Conservation (phyloP, 2,113 vertebrate species). For the Ailurus styani region DNA sequence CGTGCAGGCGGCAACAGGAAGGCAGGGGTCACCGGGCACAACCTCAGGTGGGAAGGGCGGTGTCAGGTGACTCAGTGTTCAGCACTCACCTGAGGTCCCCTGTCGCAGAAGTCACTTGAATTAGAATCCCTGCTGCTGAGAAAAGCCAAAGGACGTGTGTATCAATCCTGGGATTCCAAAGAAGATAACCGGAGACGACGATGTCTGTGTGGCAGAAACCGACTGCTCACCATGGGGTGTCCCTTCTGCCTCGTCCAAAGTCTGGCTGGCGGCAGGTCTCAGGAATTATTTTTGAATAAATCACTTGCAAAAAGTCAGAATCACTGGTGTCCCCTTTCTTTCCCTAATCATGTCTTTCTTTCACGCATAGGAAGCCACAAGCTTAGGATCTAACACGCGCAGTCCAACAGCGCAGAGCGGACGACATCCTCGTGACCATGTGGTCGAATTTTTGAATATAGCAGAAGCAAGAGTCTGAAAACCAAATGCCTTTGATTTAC, state of each 20-base stretch:
- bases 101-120: background rate
- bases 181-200: background rate
- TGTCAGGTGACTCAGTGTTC: background rate
- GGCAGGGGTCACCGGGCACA: background rate
- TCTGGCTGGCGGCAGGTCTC: background rate
- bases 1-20: background rate
- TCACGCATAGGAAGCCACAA: background rate
- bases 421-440: no score
- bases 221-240: fast-evolving
- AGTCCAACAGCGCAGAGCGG: background rate
- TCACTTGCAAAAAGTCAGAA: background rate
- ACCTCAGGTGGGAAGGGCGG: background rate
- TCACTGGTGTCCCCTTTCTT: background rate
- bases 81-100: background rate
- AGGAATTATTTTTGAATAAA: background rate
- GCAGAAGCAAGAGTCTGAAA: background rate
- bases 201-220: background rate
- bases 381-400: no score
- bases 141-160: background rate
- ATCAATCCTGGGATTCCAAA: background rate
- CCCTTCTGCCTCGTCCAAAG: background rate
- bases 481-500: background rate
- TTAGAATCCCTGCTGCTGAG: background rate
- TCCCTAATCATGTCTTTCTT: background rate
- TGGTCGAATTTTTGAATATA: background rate